Evolutionary conservation across 1,140 invertebrate species (phyloP).

Genomic region (Drosophila parvula): DNA sequence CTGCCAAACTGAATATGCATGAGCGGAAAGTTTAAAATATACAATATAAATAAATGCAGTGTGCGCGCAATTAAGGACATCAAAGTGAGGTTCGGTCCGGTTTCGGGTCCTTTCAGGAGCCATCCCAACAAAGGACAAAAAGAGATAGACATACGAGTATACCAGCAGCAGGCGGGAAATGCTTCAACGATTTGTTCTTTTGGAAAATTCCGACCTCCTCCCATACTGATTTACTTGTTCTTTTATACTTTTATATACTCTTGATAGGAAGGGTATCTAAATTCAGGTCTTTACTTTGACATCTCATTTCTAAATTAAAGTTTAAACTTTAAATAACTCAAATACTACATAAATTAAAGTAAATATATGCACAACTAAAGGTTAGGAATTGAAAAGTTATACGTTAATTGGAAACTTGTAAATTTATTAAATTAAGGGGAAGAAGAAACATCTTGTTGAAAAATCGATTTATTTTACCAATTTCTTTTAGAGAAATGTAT

Average conservation of each 20-base stretch:
- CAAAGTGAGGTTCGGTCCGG: constrained; percentile 43
- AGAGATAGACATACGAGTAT: neutral
- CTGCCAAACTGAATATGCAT: constrained; percentile 77
- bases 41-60: constrained; percentile 78
- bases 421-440: neutral
- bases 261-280: neutral
- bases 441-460: no score
- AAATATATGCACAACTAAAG: neutral
- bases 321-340: neutral
- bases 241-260: constrained; percentile 9
- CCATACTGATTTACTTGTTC: neutral
- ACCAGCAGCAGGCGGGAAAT: neutral
- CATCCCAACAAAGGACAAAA: neutral
- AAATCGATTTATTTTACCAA: no score
- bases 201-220: constrained; percentile 1
- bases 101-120: constrained; percentile 19
- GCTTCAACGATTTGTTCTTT: constrained; percentile 15
- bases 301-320: no score
- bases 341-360: neutral
- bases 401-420: neutral
- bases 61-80: constrained; percentile 74
- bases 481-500: no score
- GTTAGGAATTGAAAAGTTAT: neutral
- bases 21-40: constrained; percentile 75
- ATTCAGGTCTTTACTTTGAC: no score